Base-by-base conservation (phyloP, 2,888 invertebrate genomes). In the Lutraria lutraria region DNA sequence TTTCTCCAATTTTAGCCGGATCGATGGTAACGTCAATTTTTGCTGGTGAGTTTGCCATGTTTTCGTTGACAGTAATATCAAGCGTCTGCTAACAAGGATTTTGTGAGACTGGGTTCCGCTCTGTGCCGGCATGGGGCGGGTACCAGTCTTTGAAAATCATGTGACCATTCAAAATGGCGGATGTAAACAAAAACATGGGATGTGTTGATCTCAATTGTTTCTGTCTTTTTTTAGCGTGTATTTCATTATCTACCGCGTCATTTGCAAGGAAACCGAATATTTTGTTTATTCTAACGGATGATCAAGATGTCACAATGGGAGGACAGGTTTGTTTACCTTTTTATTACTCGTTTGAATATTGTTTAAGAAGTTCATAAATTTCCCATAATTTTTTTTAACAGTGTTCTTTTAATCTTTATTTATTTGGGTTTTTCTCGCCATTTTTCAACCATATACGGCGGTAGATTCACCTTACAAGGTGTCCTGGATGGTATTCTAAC, bases 231-330 rank as follows among this genome's bases (percentile, higher is more conserved):
- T 31, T 21, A 52, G 72, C 19, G 21, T 12, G 60, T n/a, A 29
- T 56, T 79, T 25, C 12, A 16, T 29, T 56, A 34, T 54, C 72
- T 25, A 13, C 29, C 13, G 52, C 31, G 12, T 56, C 53, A 56
- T 60, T 60, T 29, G 52, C 53, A 1, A 29, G 8, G 53, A 89
- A 87, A 84, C 99, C 99, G 0, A 99, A 99, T 96, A 99, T 99
- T 92, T 98, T 99, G 89, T 97, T 99, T 93, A 98, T 99, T 93
- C 97, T 99, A 92, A 99, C 99, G 31, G 99, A 99, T 97, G 99
- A 99, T 96, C 99, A 99, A 97, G 99, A 99, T 96, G 98, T 99
- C 21, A 99, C 99, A 96, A 97, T 99, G 93, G 99, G 98, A 96
- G 96, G 96, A 85, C 93, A 94, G 95, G 96, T 96, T 86, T 16